phyloP scores from a whole-genome alignment of 2,888 invertebrate species.

The Caradrina kadenii region DNA sequence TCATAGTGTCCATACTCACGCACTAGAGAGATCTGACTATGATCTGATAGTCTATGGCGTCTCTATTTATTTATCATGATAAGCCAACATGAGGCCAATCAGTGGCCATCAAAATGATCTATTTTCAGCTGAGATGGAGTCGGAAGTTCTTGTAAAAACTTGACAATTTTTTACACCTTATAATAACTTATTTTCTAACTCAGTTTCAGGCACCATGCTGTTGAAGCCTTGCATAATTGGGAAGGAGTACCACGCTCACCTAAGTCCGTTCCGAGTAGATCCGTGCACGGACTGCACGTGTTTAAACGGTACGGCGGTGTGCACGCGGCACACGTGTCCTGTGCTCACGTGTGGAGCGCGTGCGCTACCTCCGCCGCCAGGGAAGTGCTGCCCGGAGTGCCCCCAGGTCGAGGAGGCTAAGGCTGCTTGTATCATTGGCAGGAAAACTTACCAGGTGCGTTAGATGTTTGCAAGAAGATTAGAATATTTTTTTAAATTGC shows the following conservation, averaged over 20 bases:
- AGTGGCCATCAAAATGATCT: background rate
- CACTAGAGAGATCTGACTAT: too few species aligned
- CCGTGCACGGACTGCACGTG: constrained; percentile 97
- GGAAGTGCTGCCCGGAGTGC: constrained; percentile 95
- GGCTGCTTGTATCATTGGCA: constrained; percentile 92
- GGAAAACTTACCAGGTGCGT: constrained; percentile 93
- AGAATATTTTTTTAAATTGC: background rate
- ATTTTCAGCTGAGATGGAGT: background rate
- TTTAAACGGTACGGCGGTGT: constrained; percentile 94
- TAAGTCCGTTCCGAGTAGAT: constrained; percentile 92
- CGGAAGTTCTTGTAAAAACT: background rate
- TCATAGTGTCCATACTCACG: too few species aligned
- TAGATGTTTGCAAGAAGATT: background rate
- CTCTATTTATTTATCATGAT: too few species aligned
- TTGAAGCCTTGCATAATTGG: constrained; percentile 93
- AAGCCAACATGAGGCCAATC: background rate
- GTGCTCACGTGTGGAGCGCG: constrained; percentile 96
- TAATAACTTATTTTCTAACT: constrained; percentile 11
- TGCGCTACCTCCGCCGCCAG: constrained; percentile 91
- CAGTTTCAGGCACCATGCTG: constrained; percentile 80
- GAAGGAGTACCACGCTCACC: constrained; percentile 92
- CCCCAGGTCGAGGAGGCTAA: constrained; percentile 93
- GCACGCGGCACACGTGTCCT: constrained; percentile 95
- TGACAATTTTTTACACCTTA: background rate
- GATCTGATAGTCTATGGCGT: too few species aligned